These are phyloP conservation scores for Panopea generosa DNA, from an alignment of 2,888 invertebrate genomes.

Conservation along the genomic window DNA sequence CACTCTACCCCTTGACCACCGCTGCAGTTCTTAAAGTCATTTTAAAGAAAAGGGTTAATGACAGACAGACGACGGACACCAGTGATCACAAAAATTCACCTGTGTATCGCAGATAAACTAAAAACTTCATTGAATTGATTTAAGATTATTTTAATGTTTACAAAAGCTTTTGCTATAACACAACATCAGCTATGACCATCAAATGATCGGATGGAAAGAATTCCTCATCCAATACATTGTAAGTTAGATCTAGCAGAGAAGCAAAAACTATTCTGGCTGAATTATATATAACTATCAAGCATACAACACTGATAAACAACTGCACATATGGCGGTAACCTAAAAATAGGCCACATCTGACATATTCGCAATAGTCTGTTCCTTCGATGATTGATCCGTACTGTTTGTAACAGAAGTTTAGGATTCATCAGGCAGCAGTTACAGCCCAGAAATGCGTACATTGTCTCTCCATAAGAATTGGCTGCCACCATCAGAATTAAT, in stretches of 20 bases:
- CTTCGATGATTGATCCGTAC: conserved; percentile 1
- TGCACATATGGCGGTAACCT: conserved; percentile 68
- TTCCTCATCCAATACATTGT: conserved; percentile 73
- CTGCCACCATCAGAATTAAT: conserved; percentile 69
- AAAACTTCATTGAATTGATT: too few species aligned
- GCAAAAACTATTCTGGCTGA: conserved; percentile 49
- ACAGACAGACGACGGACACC: too few species aligned
- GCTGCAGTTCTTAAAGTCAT: too few species aligned
- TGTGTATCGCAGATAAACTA: too few species aligned
- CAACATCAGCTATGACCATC: conserved; percentile 58
- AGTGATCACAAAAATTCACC: too few species aligned
- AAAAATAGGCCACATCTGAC: conserved; percentile 51
- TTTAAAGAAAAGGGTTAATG: too few species aligned
- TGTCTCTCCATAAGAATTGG: conserved; percentile 63
- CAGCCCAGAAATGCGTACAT: conserved; percentile 68
- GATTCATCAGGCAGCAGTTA: conserved; percentile 74
- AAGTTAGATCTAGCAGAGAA: conserved; percentile 58
- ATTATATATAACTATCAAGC: conserved; percentile 34
- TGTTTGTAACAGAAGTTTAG: not conserved
- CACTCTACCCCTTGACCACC: too few species aligned
- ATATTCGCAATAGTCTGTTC: conserved; percentile 26
- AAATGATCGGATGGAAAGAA: conserved; percentile 78
- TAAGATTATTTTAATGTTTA: too few species aligned
- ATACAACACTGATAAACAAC: conserved; percentile 49
- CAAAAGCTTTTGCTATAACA: too few species aligned